Conservation (phyloP, 2,797 vertebrate species). For the Cirrhinus molitorella region DNA sequence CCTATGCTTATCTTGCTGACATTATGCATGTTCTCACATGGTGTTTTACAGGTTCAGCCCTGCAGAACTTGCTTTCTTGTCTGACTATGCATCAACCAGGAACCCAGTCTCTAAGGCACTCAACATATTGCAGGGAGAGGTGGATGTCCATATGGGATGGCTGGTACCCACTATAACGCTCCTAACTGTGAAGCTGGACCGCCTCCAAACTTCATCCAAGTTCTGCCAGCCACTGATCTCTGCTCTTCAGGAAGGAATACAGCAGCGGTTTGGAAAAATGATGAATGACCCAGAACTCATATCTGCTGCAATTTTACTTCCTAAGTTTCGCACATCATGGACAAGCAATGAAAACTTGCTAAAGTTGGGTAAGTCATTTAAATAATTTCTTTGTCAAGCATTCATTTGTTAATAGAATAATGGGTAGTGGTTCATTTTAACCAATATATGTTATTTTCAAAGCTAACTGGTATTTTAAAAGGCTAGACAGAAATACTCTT, state of each 20-base stretch:
- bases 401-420: no score
- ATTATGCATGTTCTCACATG: no score
- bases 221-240: constrained; percentile 15
- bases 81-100: constrained; percentile 17
- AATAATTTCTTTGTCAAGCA: no score
- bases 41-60: constrained; percentile 14
- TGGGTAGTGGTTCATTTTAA: no score
- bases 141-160: constrained; percentile 18
- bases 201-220: constrained; percentile 22
- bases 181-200: background rate
- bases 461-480: no score
- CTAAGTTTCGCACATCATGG: background rate
- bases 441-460: no score
- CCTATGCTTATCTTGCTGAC: no score
- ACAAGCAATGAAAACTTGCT: constrained; percentile 6
- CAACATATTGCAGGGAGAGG: constrained; percentile 19
- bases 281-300: background rate
- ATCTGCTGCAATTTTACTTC: constrained; percentile 22
- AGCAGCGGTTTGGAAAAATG: constrained; percentile 20
- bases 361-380: background rate
- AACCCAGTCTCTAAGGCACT: constrained; percentile 24
- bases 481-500: no score
- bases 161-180: constrained; percentile 15
- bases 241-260: constrained; percentile 28
- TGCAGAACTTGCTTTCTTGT: constrained; percentile 11